phyloP scores from a whole-genome alignment of 2,113 vertebrate species.

The Pipra filicauda region DNA sequence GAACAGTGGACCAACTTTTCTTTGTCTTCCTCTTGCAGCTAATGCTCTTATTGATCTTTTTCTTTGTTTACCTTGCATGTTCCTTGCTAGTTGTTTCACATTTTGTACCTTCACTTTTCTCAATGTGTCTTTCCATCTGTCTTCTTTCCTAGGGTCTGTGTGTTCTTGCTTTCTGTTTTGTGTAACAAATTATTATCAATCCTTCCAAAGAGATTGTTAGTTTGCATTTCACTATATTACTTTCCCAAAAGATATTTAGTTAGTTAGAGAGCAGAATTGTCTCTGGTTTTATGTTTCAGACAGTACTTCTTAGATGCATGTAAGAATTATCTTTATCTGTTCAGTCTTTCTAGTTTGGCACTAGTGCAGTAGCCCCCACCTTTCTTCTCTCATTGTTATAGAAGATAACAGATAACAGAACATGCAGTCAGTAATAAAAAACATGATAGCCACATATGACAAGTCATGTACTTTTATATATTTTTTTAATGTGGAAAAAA shows the following conservation, averaged over 20 bases:
- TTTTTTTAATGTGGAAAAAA: background rate
- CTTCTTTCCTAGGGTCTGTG: background rate
- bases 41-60: background rate
- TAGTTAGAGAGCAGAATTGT: background rate
- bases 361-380: background rate
- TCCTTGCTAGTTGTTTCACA: background rate
- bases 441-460: background rate
- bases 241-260: fast-evolving
- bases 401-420: background rate
- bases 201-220: background rate
- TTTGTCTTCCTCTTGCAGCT: background rate
- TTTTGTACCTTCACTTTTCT: background rate
- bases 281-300: background rate
- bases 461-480: background rate
- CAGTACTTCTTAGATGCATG: background rate
- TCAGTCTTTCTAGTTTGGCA: background rate
- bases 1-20: background rate
- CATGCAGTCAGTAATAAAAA: background rate
- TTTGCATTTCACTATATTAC: background rate
- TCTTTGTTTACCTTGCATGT: background rate
- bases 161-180: background rate
- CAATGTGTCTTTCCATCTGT: background rate
- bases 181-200: background rate
- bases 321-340: background rate
- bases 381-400: background rate